Conservation (phyloP, 1,140 invertebrate genomes). For the Zaprionus tsacasi region DNA sequence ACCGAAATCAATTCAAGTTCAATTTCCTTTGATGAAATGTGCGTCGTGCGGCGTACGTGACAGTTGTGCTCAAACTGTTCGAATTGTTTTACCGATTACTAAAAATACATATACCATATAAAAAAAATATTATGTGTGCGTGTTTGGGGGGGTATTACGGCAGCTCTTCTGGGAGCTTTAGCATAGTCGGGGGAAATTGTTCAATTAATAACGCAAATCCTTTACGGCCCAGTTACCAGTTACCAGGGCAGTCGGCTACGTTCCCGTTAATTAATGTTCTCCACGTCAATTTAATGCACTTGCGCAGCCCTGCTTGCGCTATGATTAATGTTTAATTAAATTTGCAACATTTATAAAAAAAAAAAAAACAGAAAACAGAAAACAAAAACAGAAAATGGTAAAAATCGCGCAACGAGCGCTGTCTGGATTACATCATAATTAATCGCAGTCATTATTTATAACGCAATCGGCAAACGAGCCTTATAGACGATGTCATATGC, state of each 20-base stretch:
- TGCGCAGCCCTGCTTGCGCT: conserved; percentile 21
- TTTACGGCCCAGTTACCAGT: conserved; percentile 63
- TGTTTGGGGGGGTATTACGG: conserved; percentile 20
- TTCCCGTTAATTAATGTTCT: conserved; percentile 70
- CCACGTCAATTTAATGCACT: conserved; percentile 56
- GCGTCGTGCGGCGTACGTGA: conserved; percentile 56
- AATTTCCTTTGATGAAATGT: conserved; percentile 73
- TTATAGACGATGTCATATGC: conserved; percentile 27
- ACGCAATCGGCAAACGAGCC: conserved; percentile 51
- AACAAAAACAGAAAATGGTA: conserved; percentile 10
- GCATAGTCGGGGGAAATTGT: conserved; percentile 42
- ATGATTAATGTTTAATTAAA: conserved; percentile 80
- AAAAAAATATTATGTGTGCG: background rate
- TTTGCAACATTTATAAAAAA: conserved; percentile 50
- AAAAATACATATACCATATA: conserved; percentile 21
- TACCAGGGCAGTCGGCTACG: conserved; percentile 23
- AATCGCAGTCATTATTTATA: conserved; percentile 77
- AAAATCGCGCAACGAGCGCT: conserved; percentile 6
- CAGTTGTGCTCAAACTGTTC: conserved; percentile 54
- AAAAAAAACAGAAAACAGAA: conserved; percentile 11
- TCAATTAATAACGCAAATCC: conserved; percentile 77
- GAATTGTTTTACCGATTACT: conserved; percentile 6
- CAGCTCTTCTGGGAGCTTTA: conserved; percentile 8
- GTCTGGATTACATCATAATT: conserved; percentile 73
- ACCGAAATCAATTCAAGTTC: conserved; percentile 73